A percentile compares a stretch with the other conserved stretches of the same genome.
phyloP scores from a whole-genome alignment of 2,888 invertebrate genomes.

The Nasonovia ribisnigri region DNA sequence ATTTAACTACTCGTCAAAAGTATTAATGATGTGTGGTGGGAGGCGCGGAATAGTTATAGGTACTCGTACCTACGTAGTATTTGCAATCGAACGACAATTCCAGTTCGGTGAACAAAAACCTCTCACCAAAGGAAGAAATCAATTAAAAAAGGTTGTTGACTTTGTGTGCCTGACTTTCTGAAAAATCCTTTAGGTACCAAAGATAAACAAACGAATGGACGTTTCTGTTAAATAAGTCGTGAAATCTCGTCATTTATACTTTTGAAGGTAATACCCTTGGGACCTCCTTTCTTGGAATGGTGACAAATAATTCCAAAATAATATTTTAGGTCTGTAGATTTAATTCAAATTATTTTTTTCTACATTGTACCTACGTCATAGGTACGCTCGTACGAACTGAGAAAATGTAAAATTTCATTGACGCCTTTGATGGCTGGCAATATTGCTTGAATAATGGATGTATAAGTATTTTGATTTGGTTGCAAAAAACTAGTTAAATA shows the following conservation, averaged over 20 bases:
- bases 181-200: background rate
- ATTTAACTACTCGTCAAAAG: background rate
- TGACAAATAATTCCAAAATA: background rate
- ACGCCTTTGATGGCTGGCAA: background rate
- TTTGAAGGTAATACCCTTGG: background rate
- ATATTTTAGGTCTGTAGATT: background rate
- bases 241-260: conserved; percentile 28
- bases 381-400: background rate
- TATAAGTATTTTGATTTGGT: background rate
- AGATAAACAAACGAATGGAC: conserved; percentile 15
- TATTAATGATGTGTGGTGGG: background rate
- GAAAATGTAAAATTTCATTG: background rate
- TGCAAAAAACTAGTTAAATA: background rate
- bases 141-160: background rate
- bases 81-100: background rate
- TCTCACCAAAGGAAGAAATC: background rate
- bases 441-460: background rate
- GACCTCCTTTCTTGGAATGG: background rate
- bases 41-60: background rate
- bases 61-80: background rate
- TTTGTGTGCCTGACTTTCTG: background rate
- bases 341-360: conserved; percentile 11
- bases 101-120: background rate
- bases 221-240: conserved; percentile 35
- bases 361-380: background rate